phyloP scores from a whole-genome alignment of 1,140 invertebrate genomes.

The Drosophila serrata region DNA sequence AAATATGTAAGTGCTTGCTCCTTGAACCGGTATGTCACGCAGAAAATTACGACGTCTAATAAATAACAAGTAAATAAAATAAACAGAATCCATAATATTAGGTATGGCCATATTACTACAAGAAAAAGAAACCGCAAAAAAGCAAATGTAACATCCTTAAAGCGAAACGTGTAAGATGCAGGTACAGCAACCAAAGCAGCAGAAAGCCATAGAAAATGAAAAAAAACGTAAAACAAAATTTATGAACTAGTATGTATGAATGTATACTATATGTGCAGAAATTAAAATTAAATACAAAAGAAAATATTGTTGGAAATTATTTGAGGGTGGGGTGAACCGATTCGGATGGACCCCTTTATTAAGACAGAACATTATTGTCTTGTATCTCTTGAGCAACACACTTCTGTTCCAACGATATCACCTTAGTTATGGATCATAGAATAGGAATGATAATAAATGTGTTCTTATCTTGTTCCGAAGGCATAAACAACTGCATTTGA shows the following conservation, averaged over 20 bases:
- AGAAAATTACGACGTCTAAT: conserved; percentile 6
- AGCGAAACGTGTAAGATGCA: conserved; percentile 49
- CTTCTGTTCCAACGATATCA: no score
- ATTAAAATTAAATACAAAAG: conserved; percentile 64
- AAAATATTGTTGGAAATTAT: background rate
- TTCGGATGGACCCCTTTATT: no score
- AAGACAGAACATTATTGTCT: no score
- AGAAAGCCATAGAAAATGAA: conserved; percentile 58
- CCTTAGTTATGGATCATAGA: no score
- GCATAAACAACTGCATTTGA: no score
- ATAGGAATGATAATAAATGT: no score
- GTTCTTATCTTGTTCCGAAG: no score
- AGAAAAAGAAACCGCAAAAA: conserved; percentile 16
- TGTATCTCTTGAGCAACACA: no score
- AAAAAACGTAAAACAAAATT: conserved; percentile 14
- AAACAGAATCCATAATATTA: conserved; percentile 34
- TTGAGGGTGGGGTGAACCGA: background rate
- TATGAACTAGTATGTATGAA: conserved; percentile 81
- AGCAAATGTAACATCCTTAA: conserved; percentile 34
- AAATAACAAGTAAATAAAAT: conserved; percentile 19
- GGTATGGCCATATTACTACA: conserved; percentile 37
- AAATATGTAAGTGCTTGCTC: conserved; percentile 40
- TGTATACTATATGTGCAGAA: conserved; percentile 76
- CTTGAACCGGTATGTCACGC: conserved; percentile 39
- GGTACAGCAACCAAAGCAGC: conserved; percentile 51